phyloP scores from a whole-genome alignment of 2,113 vertebrate genomes.

The Hydropotes inermis region DNA sequence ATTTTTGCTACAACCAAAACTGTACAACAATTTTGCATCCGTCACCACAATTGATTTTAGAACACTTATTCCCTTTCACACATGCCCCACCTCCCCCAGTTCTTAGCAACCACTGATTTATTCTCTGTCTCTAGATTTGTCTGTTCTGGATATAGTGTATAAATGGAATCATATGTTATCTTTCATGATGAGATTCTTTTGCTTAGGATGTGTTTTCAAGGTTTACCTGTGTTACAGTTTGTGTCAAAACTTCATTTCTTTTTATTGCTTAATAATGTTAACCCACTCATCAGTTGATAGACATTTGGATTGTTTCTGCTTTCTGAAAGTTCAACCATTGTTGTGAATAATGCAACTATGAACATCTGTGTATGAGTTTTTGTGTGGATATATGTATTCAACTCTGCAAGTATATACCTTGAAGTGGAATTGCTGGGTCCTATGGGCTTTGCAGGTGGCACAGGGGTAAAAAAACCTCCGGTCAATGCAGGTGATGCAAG shows the following conservation, averaged over 20 bases:
- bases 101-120: neutral
- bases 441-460: neutral
- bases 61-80: neutral
- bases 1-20: neutral
- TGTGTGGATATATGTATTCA: neutral
- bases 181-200: neutral
- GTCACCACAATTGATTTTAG: neutral
- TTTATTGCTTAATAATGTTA: neutral
- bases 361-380: neutral
- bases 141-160: neutral
- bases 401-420: neutral
- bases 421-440: neutral
- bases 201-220: neutral
- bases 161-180: neutral
- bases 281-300: neutral
- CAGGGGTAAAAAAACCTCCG: neutral
- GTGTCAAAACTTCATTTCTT: neutral
- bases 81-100: neutral
- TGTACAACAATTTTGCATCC: neutral
- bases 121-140: neutral
- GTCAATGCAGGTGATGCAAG: neutral
- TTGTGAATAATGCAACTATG: neutral
- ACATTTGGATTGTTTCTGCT: neutral
- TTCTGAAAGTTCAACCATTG: neutral
- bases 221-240: neutral